Conservation (phyloP, 1,140 invertebrate species). For the Melipona quadrifasciata region DNA sequence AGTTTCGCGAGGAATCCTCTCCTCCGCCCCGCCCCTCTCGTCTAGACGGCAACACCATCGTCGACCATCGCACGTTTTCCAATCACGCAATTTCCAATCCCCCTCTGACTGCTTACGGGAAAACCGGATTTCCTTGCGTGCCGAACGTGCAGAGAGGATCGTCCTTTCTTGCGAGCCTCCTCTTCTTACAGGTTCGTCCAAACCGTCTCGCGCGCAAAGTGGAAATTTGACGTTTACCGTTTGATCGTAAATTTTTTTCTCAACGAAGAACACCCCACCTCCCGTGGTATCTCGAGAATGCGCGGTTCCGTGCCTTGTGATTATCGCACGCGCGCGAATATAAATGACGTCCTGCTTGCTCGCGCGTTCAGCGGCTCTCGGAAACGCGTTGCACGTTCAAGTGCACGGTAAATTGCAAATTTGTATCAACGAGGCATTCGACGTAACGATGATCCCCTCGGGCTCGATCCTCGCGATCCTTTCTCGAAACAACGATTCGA, state of each 20-base stretch:
- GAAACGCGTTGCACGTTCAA: neutral
- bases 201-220: conserved; percentile 12
- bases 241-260: neutral
- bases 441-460: neutral
- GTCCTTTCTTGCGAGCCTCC: neutral
- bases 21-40: conserved; percentile 26
- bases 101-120: conserved; percentile 39
- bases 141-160: conserved; percentile 9
- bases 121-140: conserved; percentile 65
- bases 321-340: neutral
- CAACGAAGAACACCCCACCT: neutral
- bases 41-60: conserved; percentile 71
- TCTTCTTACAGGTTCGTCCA: neutral
- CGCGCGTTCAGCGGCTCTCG: neutral
- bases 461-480: too few species aligned
- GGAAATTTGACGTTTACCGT: conserved; percentile 9
- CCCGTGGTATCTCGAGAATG: neutral
- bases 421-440: neutral
- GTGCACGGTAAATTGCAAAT: neutral
- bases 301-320: neutral
- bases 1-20: neutral
- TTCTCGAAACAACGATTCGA: too few species aligned
- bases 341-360: neutral
- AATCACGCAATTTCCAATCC: conserved; percentile 74
- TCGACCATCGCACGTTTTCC: conserved; percentile 77